Evolutionary conservation across 1,140 invertebrate genomes (phyloP).

Genomic region (Pantala flavescens): DNA sequence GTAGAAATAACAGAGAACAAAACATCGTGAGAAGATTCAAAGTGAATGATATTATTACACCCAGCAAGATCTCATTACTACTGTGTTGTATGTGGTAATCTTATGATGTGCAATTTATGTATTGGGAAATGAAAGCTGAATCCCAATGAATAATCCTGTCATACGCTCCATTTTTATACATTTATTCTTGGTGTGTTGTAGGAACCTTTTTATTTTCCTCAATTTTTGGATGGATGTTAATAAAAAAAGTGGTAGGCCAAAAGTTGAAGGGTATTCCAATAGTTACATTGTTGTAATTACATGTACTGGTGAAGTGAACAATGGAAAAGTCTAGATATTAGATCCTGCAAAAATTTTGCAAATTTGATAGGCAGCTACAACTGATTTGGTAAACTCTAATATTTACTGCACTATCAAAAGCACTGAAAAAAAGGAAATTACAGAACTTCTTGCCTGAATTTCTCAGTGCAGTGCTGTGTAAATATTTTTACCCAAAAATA

Average conservation of each 20-base stretch:
- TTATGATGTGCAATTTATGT: not conserved
- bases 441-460: not conserved
- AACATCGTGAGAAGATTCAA: not conserved
- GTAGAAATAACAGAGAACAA: not conserved
- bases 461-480: not conserved
- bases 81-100: not conserved
- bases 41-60: not conserved
- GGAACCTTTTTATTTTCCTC: not conserved
- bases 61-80: not conserved
- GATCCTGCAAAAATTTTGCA: not conserved
- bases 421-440: not conserved
- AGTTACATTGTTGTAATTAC: conserved; percentile 10
- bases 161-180: conserved; percentile 15
- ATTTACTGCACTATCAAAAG: not conserved
- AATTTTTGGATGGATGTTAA: conserved; percentile 2
- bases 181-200: conserved; percentile 15
- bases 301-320: conserved; percentile 1
- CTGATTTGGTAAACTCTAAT: not conserved
- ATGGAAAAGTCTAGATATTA: not conserved
- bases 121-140: not conserved
- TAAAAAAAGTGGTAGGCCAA: conserved; percentile 12
- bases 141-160: conserved; percentile 11
- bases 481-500: conserved; percentile 10
- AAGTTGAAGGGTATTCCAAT: conserved; percentile 11
- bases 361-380: conserved; percentile 2